phyloP scores from a whole-genome alignment of 1,140 invertebrate species.

The Aricia agestis region DNA sequence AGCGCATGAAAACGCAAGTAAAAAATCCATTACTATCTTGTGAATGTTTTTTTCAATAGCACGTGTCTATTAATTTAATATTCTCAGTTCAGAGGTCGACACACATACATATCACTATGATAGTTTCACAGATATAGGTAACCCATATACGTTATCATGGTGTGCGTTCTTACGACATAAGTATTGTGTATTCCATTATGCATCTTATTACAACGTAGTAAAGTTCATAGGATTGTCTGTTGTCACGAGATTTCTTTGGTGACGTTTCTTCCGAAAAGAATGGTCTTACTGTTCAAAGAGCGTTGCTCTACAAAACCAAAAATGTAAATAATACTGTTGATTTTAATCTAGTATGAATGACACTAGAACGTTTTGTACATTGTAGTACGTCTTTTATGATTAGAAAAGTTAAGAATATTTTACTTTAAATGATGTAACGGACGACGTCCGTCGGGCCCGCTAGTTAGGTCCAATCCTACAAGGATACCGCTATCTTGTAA shows the following conservation, averaged over 20 bases:
- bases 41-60: background rate
- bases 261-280: background rate
- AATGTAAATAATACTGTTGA: background rate
- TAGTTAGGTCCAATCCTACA: too few relatives aligned
- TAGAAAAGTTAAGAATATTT: too few relatives aligned
- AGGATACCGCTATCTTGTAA: too few relatives aligned
- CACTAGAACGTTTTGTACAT: too few relatives aligned
- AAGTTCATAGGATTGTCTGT: background rate
- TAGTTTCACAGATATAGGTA: slow-evolving; percentile 11
- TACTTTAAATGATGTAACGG: too few relatives aligned
- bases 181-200: background rate
- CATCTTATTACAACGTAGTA: background rate
- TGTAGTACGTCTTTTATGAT: too few relatives aligned
- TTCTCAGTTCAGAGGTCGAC: background rate
- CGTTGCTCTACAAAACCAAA: background rate
- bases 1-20: background rate
- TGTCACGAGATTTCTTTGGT: background rate
- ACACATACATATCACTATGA: background rate
- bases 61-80: background rate
- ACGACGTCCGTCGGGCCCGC: too few relatives aligned
- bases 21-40: background rate
- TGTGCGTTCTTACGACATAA: background rate
- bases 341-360: background rate
- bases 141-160: slow-evolving; percentile 11
- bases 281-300: background rate